Conservation (phyloP, 2,113 vertebrate species). For the Tychaedon coryphoeus region DNA sequence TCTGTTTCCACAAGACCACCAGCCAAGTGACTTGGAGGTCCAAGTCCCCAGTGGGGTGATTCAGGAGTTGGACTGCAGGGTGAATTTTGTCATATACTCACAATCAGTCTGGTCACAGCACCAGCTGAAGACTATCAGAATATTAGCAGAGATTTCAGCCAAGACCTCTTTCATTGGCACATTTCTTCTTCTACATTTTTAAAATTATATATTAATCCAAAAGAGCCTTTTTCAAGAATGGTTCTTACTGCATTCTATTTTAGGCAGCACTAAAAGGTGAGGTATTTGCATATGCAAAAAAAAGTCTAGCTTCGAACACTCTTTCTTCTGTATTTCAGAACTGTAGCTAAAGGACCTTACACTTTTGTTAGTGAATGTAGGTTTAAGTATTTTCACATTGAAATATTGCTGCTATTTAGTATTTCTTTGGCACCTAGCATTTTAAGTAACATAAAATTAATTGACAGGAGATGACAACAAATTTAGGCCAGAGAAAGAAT, state of each 20-base stretch:
- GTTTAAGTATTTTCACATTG: not conserved
- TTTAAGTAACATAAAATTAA: not conserved
- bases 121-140: not conserved
- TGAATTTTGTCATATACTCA: not conserved
- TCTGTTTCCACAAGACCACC: not conserved
- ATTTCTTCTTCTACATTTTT: not conserved
- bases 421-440: not conserved
- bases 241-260: not conserved
- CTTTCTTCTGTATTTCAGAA: not conserved
- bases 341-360: not conserved
- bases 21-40: not conserved
- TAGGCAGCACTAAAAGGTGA: not conserved
- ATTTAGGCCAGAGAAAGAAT: not conserved
- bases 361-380: not conserved
- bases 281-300: not conserved
- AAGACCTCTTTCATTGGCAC: not conserved
- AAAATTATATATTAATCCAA: not conserved
- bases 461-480: not conserved
- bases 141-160: not conserved
- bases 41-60: too few relatives aligned
- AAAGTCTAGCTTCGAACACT: not conserved
- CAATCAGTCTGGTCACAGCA: not conserved
- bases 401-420: not conserved
- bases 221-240: not conserved
- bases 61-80: accelerated